These are phyloP conservation scores for Plagodis pulveraria DNA, from an alignment of 2,888 invertebrate genomes.

Conservation along the genomic window DNA sequence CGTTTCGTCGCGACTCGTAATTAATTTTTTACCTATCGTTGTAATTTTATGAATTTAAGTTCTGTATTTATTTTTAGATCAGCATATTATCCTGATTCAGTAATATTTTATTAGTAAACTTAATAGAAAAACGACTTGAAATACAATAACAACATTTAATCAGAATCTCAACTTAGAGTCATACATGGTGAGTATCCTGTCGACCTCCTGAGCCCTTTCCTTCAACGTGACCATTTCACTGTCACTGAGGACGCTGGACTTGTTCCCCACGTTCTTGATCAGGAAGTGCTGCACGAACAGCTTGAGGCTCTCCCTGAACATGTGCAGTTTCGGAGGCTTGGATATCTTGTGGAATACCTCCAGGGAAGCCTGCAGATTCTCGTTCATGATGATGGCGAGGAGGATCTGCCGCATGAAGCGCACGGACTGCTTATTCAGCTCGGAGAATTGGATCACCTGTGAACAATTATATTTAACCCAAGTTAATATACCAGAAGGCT, in stretches of 20 bases:
- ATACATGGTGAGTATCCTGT: constrained; percentile 86
- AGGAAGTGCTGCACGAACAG: constrained; percentile 95
- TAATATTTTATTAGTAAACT: too few species aligned
- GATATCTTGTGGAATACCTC: constrained; percentile 91
- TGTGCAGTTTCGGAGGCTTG: constrained; percentile 89
- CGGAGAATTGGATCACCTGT: constrained; percentile 94
- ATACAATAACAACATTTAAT: constrained; percentile 30
- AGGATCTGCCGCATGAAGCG: constrained; percentile 92
- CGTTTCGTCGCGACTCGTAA: too few species aligned
- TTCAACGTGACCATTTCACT: constrained; percentile 67
- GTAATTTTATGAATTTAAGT: too few species aligned
- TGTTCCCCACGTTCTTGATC: constrained; percentile 86
- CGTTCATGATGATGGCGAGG: constrained; percentile 88
- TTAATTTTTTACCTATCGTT: too few species aligned
- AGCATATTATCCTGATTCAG: too few species aligned
- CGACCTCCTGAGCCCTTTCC: constrained; percentile 86
- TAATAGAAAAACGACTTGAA: too few species aligned
- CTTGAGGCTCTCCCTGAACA: constrained; percentile 92
- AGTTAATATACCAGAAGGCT: too few species aligned
- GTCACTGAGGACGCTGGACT: constrained; percentile 59
- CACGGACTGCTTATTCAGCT: constrained; percentile 92
- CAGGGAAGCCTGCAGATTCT: constrained; percentile 84
- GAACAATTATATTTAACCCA: too few species aligned
- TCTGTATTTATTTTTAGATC: too few species aligned
- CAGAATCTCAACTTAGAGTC: constrained; percentile 74